Evolutionary conservation across 92 coral and sea anemone genomes (phyloP), one percentile per base, ranked within the genome.

Genomic region (Blastomussa wellsi): DNA sequence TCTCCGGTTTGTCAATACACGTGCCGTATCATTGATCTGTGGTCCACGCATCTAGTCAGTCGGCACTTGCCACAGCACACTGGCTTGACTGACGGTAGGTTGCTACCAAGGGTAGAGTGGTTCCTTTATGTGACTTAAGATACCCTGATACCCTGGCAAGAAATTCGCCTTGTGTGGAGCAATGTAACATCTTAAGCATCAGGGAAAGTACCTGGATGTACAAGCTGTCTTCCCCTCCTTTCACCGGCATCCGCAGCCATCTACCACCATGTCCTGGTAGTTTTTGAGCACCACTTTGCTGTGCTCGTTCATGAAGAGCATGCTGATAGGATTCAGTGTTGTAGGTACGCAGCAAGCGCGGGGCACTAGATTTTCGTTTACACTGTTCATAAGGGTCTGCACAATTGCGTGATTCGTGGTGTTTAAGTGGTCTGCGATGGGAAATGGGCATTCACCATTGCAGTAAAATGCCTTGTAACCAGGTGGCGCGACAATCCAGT

Each of bases 321-420:
- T 92, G n/a, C 92, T 84, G 78, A 97, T 91, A 19, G 99, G 90
- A 33, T 62, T 82, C 64, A 97, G 79, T 9, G 93, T 84, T 37
- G 99, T 94, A 7, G 99, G 99, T 36, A 95, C 95, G 67, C 99
- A 97, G 88, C 99, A 97, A 14, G 92, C 98, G 7, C 78, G 87
- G 1, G 99, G 99, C 32, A 87, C 98, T 24, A 91, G 72, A 39
- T 82, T 85, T 6, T 91, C 85, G 79, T 95, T 88, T 2, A 91
- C 92, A 64, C 86, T 87, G 83, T 95, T 90, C 88, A 97, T 93
- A 14, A 97, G 84, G 78, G 94, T 95, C 83, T 97, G 99, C 35
- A 97, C 99, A 24, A 97, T 93, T 28, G 99, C 99, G 79, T 97
- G 99, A 80, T 97, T 97, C 49, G 98, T 95, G 68, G 95, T 85